These are phyloP conservation scores for Azemiops feae DNA, from an alignment of 2,113 vertebrate species.

Conservation along the genomic window DNA sequence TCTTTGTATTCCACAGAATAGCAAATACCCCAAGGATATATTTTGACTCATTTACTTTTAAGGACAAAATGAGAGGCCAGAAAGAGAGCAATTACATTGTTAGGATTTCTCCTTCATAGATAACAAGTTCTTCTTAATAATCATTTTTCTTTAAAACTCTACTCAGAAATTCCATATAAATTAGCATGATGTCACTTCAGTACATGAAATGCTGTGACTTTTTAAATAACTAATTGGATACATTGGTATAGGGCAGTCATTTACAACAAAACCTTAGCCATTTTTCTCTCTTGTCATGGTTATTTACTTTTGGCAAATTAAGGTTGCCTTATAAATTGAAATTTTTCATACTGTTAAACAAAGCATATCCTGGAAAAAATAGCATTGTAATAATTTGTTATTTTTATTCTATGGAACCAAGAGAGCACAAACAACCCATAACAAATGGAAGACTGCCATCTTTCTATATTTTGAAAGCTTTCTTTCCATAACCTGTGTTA, in stretches of 20 bases:
- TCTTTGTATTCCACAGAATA: neutral
- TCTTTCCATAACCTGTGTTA: neutral
- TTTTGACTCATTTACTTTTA: constrained; percentile 8
- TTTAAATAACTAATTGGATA: neutral
- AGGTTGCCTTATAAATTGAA: neutral
- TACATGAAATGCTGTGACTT: neutral
- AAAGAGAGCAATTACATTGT: neutral
- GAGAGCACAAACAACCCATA: neutral
- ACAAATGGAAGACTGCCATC: neutral
- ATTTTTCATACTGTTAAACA: neutral
- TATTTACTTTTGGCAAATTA: neutral
- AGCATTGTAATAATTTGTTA: neutral
- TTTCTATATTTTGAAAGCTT: neutral
- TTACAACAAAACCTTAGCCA: neutral
- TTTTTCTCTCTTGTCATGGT: neutral
- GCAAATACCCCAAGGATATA: neutral
- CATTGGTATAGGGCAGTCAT: neutral
- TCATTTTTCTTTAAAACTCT: neutral
- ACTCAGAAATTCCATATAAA: neutral
- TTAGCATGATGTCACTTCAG: neutral
- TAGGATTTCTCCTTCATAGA: neutral
- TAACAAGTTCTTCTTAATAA: neutral
- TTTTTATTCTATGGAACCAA: neutral
- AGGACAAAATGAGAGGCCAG: constrained; percentile 6
- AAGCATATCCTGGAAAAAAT: neutral